Evolutionary conservation across 2,797 vertebrate species (phyloP), one percentile per base, ranked within the genome.

Genomic region (Bryconaethiops microstoma): DNA sequence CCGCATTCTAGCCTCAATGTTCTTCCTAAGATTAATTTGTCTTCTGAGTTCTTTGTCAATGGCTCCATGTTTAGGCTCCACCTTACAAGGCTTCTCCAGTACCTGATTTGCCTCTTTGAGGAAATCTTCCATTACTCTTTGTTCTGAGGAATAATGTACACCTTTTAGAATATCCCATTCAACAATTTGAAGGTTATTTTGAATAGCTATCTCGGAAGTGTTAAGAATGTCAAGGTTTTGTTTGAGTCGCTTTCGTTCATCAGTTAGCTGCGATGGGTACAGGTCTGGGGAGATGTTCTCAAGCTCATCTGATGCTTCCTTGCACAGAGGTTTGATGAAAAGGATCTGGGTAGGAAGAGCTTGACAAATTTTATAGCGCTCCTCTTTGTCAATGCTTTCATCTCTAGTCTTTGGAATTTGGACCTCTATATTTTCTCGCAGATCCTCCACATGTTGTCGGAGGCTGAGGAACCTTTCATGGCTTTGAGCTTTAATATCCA

Each of bases 21-120:
- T 91, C 83, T 89, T 95, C 78, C 92, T 94, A 85, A 97, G 80
- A 10, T 81, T 87, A 87, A 95, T 39, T 16, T 92, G 89, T 45
- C 87, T 92, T 76, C 90, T 83, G 78, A 94, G 92, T 82, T 96
- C 92, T 17, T 84, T 84, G 52, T 92, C 88, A 76, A 96, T 86
- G 0, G 29, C 82, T 2, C 88, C 86, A 17, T 90, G 84, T 21
- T 91, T 91, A 67, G 94, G 89, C 35, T 92, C 92, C 85, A 95
- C 14, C 21, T 63, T 23, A 25, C 89, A 76, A 10, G 88, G 84
- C 29, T 91, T 86, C 78, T 93, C 91, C 23, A 97, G 88, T 21
- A 92, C 90, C 39, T 72, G 63, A 48, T 84, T 83, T 6, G 72
- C 79, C 21, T 80, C 83, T 0, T 4, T n/a, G 19, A 95, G 89